These are phyloP conservation scores for Dolichotis patagonum DNA, from an alignment of 2,113 vertebrate species.

Conservation along the genomic window DNA sequence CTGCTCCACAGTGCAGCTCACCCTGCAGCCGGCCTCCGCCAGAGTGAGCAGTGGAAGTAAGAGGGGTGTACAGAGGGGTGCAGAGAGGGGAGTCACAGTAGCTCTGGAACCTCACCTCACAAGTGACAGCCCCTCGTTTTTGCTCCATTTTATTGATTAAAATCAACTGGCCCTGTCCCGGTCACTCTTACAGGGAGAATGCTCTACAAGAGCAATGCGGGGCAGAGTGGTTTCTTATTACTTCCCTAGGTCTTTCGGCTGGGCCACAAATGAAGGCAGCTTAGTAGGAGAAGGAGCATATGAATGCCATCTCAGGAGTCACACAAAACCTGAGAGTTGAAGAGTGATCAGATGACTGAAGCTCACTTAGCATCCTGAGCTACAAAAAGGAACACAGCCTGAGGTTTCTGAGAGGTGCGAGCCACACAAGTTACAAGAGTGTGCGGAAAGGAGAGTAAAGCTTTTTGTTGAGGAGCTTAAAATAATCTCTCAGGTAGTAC, in stretches of 20 bases:
- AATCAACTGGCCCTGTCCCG: background rate
- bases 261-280: background rate
- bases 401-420: background rate
- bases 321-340: background rate
- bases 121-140: background rate
- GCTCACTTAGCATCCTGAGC: background rate
- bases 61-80: background rate
- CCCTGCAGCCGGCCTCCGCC: background rate
- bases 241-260: background rate
- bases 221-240: background rate
- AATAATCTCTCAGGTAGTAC: background rate
- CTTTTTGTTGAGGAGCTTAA: background rate
- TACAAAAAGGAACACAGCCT: background rate
- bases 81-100: background rate
- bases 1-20: background rate
- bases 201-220: accelerated
- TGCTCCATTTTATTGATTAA: background rate
- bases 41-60: background rate
- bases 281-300: background rate
- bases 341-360: background rate
- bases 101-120: background rate
- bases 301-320: background rate
- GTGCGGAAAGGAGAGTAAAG: background rate
- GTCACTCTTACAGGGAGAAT: background rate
- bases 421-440: no score